phyloP scores from a whole-genome alignment of 2,797 vertebrate genomes.

The Mycteria americana region DNA sequence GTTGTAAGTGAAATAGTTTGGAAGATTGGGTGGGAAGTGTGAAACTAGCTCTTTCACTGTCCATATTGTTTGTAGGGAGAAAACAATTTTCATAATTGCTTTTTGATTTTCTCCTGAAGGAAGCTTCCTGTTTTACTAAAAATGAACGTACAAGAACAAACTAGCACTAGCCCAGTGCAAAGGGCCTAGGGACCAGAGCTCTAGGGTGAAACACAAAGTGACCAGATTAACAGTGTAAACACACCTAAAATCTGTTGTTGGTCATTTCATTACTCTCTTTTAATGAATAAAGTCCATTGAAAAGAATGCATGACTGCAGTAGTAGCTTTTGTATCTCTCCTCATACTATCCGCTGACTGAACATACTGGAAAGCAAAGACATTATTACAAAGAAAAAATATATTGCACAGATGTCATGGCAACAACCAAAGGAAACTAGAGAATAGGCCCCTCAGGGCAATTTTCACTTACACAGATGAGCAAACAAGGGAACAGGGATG shows the following conservation, averaged over 20 bases:
- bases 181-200: background rate
- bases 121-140: background rate
- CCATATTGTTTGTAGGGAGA: background rate
- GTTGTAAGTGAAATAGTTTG: background rate
- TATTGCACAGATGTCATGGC: background rate
- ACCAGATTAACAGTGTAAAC: background rate
- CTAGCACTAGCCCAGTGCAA: background rate
- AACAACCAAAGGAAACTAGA: background rate
- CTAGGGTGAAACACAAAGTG: background rate
- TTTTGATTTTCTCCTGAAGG: background rate
- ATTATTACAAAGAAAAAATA: background rate
- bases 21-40: background rate
- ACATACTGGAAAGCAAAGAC: background rate
- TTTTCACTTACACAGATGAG: background rate
- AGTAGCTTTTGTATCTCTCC: background rate
- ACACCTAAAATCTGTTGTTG: background rate
- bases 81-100: background rate
- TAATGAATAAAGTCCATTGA: background rate
- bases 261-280: background rate
- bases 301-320: background rate
- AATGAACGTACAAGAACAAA: background rate
- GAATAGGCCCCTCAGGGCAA: background rate
- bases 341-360: background rate
- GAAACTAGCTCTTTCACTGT: background rate
- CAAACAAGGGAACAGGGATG: background rate